Evolutionary conservation across 2,113 vertebrate species (phyloP).

Genomic region (Nannospalax galili): DNA sequence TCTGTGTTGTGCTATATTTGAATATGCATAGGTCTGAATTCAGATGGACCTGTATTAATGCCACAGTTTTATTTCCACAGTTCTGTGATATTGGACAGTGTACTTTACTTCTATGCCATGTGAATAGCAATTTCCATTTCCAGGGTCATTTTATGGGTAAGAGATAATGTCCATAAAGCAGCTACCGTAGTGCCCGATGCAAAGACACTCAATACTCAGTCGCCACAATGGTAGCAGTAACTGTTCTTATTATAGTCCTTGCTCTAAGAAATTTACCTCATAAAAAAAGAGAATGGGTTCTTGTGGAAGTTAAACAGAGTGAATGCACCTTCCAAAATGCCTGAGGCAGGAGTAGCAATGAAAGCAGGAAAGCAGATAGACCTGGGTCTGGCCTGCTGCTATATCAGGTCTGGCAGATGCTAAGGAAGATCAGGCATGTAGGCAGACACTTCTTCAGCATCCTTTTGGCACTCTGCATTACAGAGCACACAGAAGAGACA

Average conservation of each 20-base stretch:
- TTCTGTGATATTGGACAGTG: not conserved
- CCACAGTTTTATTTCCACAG: not conserved
- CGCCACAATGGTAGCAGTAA: not conserved
- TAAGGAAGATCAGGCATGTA: not conserved
- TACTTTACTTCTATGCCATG: not conserved
- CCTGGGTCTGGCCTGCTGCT: not conserved
- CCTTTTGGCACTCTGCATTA: not conserved
- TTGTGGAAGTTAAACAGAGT: conserved; percentile 4
- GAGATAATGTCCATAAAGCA: conserved; percentile 46
- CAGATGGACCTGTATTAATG: not conserved
- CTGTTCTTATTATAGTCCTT: conserved; percentile 35
- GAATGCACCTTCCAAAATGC: not conserved
- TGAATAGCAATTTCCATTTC: conserved; percentile 46
- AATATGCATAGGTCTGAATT: not conserved
- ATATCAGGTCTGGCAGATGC: not conserved
- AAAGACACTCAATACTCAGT: not conserved
- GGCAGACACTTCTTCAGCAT: not conserved
- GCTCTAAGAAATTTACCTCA: conserved; percentile 27
- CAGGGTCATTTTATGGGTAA: conserved; percentile 47
- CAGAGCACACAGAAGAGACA: not conserved
- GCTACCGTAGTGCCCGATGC: not conserved
- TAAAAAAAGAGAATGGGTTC: conserved; percentile 31
- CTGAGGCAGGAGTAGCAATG: not conserved
- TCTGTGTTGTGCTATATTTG: conserved; percentile 1
- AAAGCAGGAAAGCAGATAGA: not conserved